These are phyloP conservation scores for Biston betularia DNA, from an alignment of 2,888 invertebrate genomes.

Conservation along the genomic window DNA sequence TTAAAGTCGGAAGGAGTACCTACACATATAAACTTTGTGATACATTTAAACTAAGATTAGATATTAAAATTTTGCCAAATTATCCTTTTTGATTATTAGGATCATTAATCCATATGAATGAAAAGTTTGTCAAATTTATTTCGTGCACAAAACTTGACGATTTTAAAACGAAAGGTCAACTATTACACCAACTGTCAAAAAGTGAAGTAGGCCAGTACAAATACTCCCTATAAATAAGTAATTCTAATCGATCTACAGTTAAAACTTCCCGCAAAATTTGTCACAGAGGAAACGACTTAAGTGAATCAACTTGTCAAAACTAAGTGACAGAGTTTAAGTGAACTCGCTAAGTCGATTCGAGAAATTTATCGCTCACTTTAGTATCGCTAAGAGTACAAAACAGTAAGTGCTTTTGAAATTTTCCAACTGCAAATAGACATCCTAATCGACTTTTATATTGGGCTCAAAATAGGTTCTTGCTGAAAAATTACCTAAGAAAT, in stretches of 20 bases:
- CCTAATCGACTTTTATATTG: neutral
- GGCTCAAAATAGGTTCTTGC: neutral
- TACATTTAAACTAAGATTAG: no score
- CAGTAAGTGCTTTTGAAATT: slow-evolving; percentile 30
- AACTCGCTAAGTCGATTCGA: slow-evolving; percentile 45
- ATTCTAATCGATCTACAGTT: slow-evolving; percentile 22
- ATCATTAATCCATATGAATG: no score
- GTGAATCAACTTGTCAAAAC: slow-evolving; percentile 45
- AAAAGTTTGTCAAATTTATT: no score
- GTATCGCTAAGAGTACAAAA: slow-evolving; percentile 36
- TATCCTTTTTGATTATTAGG: no score
- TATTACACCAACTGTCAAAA: neutral
- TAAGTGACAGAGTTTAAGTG: slow-evolving; percentile 41
- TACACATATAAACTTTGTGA: no score
- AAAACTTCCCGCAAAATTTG: slow-evolving; percentile 31
- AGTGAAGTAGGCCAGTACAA: neutral
- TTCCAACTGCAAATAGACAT: slow-evolving; percentile 10
- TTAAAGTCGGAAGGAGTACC: no score
- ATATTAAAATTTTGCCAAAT: no score
- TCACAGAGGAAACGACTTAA: slow-evolving; percentile 39
- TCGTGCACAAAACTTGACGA: no score
- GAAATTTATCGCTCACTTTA: slow-evolving; percentile 44
- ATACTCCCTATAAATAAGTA: slow-evolving; percentile 26
- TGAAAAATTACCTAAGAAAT: neutral
- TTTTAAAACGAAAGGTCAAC: neutral